phyloP scores from a whole-genome alignment of 2,888 invertebrate species.

The Melipona bicolor region DNA sequence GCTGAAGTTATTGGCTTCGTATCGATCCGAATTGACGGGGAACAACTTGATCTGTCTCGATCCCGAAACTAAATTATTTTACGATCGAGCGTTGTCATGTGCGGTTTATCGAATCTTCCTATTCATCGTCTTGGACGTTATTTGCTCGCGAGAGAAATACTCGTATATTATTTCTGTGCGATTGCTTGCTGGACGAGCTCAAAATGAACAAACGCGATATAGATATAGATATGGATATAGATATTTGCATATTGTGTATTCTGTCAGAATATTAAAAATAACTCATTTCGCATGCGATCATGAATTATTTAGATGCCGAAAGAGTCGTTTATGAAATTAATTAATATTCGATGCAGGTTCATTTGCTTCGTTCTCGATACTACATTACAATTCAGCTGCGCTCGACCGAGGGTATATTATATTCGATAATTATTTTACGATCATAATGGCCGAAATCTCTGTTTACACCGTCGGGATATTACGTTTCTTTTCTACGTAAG shows the following conservation, averaged over 20 bases:
- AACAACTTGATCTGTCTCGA: slow-evolving; percentile 4
- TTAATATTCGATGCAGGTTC: not conserved
- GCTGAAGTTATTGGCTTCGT: slow-evolving; percentile 22
- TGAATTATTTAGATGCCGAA: not conserved
- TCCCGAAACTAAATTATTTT: not conserved
- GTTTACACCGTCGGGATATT: not conserved
- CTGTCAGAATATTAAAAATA: not conserved
- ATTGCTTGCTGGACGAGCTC: too few relatives aligned
- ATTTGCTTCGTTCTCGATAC: not conserved
- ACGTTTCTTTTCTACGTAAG: not conserved
- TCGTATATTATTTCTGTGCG: not conserved
- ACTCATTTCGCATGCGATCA: not conserved
- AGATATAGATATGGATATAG: too few relatives aligned
- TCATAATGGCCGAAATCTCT: not conserved
- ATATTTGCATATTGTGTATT: not conserved
- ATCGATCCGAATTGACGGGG: not conserved
- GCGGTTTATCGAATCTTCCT: too few relatives aligned
- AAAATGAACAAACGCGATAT: too few relatives aligned
- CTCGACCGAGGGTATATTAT: not conserved
- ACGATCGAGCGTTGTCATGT: slow-evolving; percentile 6
- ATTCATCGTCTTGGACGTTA: too few relatives aligned
- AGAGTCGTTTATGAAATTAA: not conserved
- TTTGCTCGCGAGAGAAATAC: too few relatives aligned
- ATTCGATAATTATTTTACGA: not conserved
- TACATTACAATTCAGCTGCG: not conserved